These are phyloP conservation scores for Galleria mellonella DNA, from an alignment of 1,140 invertebrate genomes.

Conservation along the genomic window DNA sequence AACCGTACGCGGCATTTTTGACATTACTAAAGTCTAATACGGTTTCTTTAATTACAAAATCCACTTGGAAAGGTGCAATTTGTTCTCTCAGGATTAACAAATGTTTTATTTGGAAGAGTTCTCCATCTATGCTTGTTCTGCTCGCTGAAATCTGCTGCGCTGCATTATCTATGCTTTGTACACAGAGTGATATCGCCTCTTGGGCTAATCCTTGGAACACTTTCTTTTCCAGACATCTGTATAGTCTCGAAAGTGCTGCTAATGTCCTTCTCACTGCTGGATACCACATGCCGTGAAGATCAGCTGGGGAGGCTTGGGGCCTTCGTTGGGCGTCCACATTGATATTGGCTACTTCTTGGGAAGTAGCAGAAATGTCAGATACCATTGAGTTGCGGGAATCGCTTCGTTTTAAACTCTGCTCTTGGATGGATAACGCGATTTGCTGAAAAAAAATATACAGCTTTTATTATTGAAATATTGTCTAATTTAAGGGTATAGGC, in stretches of 20 bases:
- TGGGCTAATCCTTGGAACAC: slow-evolving; percentile 98
- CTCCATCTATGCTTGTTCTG: slow-evolving; percentile 88
- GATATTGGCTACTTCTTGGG: slow-evolving; percentile 79
- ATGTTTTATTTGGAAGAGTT: slow-evolving; percentile 98
- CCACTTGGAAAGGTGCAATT: slow-evolving; percentile 98
- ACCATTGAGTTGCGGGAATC: slow-evolving; percentile 81
- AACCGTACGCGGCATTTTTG: slow-evolving; percentile 88
- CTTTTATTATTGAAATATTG: too few species aligned
- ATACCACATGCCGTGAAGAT: slow-evolving; percentile 99
- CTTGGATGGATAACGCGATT: slow-evolving; percentile 82
- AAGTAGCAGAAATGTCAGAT: slow-evolving; percentile 77
- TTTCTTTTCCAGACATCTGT: slow-evolving; percentile 94
- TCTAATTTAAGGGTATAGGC: too few species aligned
- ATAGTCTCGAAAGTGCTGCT: slow-evolving; percentile 95
- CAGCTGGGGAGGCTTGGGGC: slow-evolving; percentile 86
- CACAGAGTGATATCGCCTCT: slow-evolving; percentile 93
- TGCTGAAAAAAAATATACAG: slow-evolving; percentile 70
- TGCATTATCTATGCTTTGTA: slow-evolving; percentile 90
- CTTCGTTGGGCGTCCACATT: slow-evolving; percentile 56
- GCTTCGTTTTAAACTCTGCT: slow-evolving; percentile 77
- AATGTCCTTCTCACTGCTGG: slow-evolving; percentile 96
- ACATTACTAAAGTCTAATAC: slow-evolving; percentile 93
- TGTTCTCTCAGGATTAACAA: slow-evolving; percentile 97
- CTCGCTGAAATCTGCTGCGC: slow-evolving; percentile 80
- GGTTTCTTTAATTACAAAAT: slow-evolving; percentile 95